These are phyloP conservation scores for Calliphora vicina DNA, from an alignment of 1,140 invertebrate species.

Conservation along the genomic window DNA sequence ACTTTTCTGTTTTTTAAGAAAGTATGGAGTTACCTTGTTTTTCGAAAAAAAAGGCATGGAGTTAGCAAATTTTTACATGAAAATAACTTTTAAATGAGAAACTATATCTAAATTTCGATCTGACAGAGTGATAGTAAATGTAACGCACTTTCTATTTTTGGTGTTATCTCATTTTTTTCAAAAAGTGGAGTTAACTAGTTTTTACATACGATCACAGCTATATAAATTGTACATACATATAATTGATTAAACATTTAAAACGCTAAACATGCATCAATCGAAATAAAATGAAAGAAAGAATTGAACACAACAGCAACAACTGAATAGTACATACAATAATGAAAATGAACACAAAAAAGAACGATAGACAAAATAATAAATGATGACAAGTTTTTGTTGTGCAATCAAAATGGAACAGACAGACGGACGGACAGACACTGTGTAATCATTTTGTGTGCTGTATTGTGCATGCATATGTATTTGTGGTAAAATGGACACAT, in stretches of 20 bases:
- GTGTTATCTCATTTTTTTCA: too few relatives aligned
- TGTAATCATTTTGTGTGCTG: neutral
- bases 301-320: neutral
- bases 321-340: too few relatives aligned
- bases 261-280: neutral
- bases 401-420: neutral
- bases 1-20: too few relatives aligned
- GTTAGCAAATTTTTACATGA: too few relatives aligned
- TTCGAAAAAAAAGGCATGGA: too few relatives aligned
- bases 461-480: neutral
- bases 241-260: constrained; percentile 9
- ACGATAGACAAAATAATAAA: neutral
- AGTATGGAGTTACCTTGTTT: too few relatives aligned
- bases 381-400: neutral
- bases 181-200: too few relatives aligned
- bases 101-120: too few relatives aligned
- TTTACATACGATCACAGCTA: too few relatives aligned
- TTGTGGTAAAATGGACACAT: neutral
- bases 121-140: too few relatives aligned
- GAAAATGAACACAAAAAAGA: neutral
- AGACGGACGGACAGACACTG: neutral
- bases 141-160: too few relatives aligned
- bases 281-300: neutral
- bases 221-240: neutral
- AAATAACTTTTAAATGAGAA: too few relatives aligned